Base-by-base conservation (phyloP, 2,888 invertebrate species). In the Periphyllus acericola region DNA sequence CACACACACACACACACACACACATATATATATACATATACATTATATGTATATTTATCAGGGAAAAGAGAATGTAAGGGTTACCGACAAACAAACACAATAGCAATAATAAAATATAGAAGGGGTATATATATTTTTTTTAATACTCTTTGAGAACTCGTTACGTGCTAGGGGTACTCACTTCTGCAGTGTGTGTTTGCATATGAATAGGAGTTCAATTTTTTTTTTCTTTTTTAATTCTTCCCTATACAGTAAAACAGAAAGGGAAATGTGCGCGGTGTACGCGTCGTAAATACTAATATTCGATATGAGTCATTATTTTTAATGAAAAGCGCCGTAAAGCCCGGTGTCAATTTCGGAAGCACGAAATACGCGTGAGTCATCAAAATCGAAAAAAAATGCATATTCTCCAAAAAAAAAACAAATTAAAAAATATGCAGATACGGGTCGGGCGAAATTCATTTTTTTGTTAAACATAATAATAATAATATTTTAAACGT, bases 41-140 rank as follows among this genome's bases (percentile, higher is more conserved):
- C 32, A 34, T 46, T 46, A 32, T 52, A 14, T 74, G 25, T 74
- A 46, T 55, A 66, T 81, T 87, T 87, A 81, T 87, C 87, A 46
- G 80, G 80, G 46, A 84, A 75, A 78, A 87, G 66, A 81, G 74
- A 74, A 87, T 34, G 81, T 81, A 87, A 87, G 87, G 87, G 87
- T 87, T 87, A 87, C 87, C 87, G 87, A 87, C 87, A 81, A 87
- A 87, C 87, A 87, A 87, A 87, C 87, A 87, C 87, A 87, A 87
- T 87, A 81, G 87, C 87, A 81, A 87, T 81, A 87, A 81, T 81
- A 81, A 81, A 81, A 87, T 46, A 74, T 72, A 87, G 60, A 85
- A 81, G 74, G 87, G 86, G 72, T 86, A 85, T 85, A 60, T 74
- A 60, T 80, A 29, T 60, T 80, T 87, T 87, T 86, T 87, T 87